Percentiles rank a stretch among this genome's conserved stretches.
phyloP scores from a whole-genome alignment of 1,140 invertebrate species.

The Drosophila micromelanica region DNA sequence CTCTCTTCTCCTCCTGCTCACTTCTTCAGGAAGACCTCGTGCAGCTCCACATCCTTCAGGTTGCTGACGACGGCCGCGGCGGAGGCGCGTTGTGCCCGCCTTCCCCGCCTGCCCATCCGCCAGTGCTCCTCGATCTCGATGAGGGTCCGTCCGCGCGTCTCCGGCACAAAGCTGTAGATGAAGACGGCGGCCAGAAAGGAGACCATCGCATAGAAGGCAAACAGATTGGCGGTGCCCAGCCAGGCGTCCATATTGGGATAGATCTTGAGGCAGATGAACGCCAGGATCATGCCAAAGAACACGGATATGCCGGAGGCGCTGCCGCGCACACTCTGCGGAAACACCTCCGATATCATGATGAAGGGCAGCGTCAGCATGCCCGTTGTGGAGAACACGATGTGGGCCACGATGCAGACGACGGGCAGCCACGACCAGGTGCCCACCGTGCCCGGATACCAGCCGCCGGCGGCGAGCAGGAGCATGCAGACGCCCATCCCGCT shows the following conservation, averaged over 20 bases:
- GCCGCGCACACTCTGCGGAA: slow-evolving; percentile 88
- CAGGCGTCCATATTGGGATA: slow-evolving; percentile 87
- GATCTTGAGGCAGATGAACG: slow-evolving; percentile 90
- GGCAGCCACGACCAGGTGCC: slow-evolving; percentile 79
- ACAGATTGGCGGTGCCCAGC: slow-evolving; percentile 88
- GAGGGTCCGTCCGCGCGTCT: slow-evolving; percentile 92
- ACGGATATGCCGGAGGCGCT: slow-evolving; percentile 88
- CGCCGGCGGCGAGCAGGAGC: slow-evolving; percentile 84
- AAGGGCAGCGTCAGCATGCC: slow-evolving; percentile 89
- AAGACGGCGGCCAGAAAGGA: slow-evolving; percentile 89
- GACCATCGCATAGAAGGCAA: slow-evolving; percentile 89
- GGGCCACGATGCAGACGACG: slow-evolving; percentile 85
- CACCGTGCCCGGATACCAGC: slow-evolving; percentile 78
- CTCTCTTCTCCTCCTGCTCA: too few species aligned
- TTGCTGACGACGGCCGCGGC: slow-evolving; percentile 37
- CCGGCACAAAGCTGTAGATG: slow-evolving; percentile 89
- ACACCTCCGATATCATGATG: slow-evolving; percentile 91
- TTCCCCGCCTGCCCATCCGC: slow-evolving; percentile 63
- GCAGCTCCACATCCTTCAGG: slow-evolving; percentile 68
- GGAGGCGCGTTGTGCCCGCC: slow-evolving; percentile 34
- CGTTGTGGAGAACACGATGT: slow-evolving; percentile 87
- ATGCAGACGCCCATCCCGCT: slow-evolving; percentile 87
- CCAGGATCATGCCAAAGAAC: slow-evolving; percentile 88
- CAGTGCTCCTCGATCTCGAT: slow-evolving; percentile 89
- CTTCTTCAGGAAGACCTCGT: slow-evolving; percentile 68